phyloP scores from a whole-genome alignment of 2,797 vertebrate genomes.

The Microctenopoma stevenorrisi region DNA sequence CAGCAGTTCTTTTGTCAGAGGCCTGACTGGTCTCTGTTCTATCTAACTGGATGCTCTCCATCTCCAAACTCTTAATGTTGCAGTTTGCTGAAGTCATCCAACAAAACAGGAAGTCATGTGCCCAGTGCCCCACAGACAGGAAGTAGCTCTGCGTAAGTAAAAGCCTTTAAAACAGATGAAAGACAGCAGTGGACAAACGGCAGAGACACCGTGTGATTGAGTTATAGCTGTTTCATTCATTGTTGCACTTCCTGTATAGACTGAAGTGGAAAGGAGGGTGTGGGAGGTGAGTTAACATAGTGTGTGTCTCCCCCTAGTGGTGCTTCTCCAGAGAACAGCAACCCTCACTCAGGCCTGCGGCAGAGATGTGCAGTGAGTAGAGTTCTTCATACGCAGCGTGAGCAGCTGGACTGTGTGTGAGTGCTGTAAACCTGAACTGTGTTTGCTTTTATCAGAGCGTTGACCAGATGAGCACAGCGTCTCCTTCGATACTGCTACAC shows the following conservation, averaged over 20 bases:
- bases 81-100: slow-evolving; percentile 78
- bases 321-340: slow-evolving; percentile 73
- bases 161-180: neutral
- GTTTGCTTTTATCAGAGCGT: slow-evolving; percentile 68
- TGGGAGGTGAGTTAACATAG: neutral
- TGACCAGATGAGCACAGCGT: slow-evolving; percentile 68
- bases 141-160: slow-evolving; percentile 80
- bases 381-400: neutral
- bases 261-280: neutral
- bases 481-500: slow-evolving; percentile 38
- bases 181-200: neutral
- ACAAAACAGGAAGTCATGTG: slow-evolving; percentile 84
- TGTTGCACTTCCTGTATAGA: neutral
- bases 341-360: slow-evolving; percentile 56
- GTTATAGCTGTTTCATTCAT: neutral
- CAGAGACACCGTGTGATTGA: neutral
- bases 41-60: slow-evolving; percentile 16
- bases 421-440: neutral
- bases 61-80: slow-evolving; percentile 51
- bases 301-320: slow-evolving; percentile 81
- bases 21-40: neutral
- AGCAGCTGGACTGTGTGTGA: neutral
- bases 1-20: no score
- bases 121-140: slow-evolving; percentile 66
- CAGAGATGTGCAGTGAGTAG: slow-evolving; percentile 80